Base-by-base conservation (phyloP, 1,140 invertebrate species). In the Eriocheir sinensis region DNA sequence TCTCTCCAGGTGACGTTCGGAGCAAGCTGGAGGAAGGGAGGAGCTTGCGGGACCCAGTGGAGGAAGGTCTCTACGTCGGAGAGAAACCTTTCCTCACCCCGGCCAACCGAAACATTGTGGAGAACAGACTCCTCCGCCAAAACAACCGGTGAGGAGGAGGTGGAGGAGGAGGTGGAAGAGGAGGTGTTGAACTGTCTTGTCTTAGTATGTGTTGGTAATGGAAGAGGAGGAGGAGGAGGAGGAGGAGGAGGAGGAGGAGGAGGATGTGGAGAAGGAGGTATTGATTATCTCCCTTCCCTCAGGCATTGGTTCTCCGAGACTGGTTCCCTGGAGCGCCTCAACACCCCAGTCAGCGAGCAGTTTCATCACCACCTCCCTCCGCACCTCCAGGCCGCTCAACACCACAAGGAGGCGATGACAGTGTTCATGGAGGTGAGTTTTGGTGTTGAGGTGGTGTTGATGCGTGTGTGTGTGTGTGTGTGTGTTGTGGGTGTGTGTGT, bases 241-340 rank as follows among this genome's bases (percentile, higher is more conserved):
- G n/a, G n/a, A n/a, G n/a, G n/a, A n/a, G n/a, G n/a, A n/a, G n/a
- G n/a, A n/a, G n/a, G n/a, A n/a, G n/a, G n/a, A n/a, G n/a, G n/a
- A n/a, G n/a, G n/a, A n/a, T n/a, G n/a, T n/a, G n/a, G n/a, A n/a
- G n/a, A n/a, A n/a, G n/a, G n/a, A 72, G 60, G 60, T 72, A 21
- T 4, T 1, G 8, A 53, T 9, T 53, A 21, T 53, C 12, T 53
- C 2, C 21, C 41, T 86, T 34, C 3, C 36, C n/a, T 17, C 86
- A 93, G 92, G 53, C 48, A 89, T 38, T 93, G 92, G 92, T 93
- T 93, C 85, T 89, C 86, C 32, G 92, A 93, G 40, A 93, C 92
- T 32, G 92, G 92, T 17, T 89, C 60, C 36, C 38, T 93, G 30
- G 92, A 93, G 32, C 60, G 92, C 27, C 53, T 89, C 36, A 88